These are phyloP conservation scores for Hapalemur alaotrensis DNA, from an alignment of 2,797 vertebrate genomes.

Conservation along the genomic window DNA sequence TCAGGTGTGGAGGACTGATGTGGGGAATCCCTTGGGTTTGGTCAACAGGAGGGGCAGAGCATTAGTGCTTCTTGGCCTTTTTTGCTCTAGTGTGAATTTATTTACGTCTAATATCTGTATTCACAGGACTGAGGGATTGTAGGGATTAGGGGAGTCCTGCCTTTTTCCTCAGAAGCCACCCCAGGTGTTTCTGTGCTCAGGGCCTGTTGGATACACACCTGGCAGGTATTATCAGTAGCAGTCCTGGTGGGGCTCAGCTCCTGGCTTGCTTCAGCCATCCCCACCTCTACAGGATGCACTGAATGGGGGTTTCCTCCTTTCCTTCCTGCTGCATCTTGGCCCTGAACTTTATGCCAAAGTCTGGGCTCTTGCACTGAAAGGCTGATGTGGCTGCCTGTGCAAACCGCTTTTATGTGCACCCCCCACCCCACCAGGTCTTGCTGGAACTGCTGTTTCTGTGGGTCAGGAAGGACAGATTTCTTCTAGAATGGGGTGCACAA, in stretches of 20 bases:
- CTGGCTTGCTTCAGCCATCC: background rate
- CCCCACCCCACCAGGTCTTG: fast-evolving
- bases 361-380: background rate
- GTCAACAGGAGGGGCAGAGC: fast-evolving
- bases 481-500: background rate
- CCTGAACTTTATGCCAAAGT: background rate
- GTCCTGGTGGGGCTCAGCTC: background rate
- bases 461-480: background rate
- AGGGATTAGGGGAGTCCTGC: background rate
- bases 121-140: background rate
- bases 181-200: background rate
- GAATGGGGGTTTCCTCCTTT: background rate
- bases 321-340: background rate
- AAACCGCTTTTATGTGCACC: background rate
- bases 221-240: background rate
- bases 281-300: background rate
- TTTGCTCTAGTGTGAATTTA: background rate
- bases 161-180: background rate
- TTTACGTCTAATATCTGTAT: background rate
- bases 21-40: background rate
- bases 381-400: background rate
- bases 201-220: background rate
- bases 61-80: background rate
- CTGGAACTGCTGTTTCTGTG: background rate
- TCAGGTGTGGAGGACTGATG: background rate